Percentiles rank a stretch among this genome's conserved stretches.
phyloP scores from a whole-genome alignment of 2,888 invertebrate species.

The Timandra comae region DNA sequence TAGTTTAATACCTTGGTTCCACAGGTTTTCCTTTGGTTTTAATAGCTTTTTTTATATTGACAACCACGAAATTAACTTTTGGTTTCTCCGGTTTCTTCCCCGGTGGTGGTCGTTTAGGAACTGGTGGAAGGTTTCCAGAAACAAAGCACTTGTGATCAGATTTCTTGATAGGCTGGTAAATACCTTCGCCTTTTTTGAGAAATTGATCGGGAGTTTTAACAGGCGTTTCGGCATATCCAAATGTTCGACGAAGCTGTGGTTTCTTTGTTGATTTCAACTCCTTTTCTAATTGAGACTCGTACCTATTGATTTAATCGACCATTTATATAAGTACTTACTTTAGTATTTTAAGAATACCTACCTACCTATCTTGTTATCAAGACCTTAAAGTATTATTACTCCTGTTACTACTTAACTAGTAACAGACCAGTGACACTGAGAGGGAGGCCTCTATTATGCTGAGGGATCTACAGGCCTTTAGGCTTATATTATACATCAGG shows the following conservation, averaged over 20 bases:
- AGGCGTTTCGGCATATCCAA: conserved; percentile 81
- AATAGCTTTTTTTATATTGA: conserved; percentile 78
- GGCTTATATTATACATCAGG: no score
- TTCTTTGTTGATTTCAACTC: conserved; percentile 62
- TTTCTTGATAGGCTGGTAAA: conserved; percentile 54
- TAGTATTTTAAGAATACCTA: no score
- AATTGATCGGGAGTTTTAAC: conserved; percentile 77
- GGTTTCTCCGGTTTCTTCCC: conserved; percentile 46
- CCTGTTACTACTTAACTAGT: no score
- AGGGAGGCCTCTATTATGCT: no score
- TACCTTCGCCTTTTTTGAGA: conserved; percentile 78
- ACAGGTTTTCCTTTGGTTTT: conserved; percentile 73
- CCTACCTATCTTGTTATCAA: neutral
- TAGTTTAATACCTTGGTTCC: conserved; percentile 69
- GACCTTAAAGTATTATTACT: no score
- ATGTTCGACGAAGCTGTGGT: conserved; percentile 73
- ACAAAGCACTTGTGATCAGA: conserved; percentile 55
- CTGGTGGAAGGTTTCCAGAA: conserved; percentile 59
- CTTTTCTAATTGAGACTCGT: conserved; percentile 69
- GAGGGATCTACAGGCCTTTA: no score
- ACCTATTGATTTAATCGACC: conserved; percentile 43
- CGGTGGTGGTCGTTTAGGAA: conserved; percentile 57
- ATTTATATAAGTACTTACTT: neutral
- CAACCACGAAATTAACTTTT: conserved; percentile 71
- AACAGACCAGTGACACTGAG: no score